Conservation (phyloP, 2,888 invertebrate species). For the Endotricha flammealis region DNA sequence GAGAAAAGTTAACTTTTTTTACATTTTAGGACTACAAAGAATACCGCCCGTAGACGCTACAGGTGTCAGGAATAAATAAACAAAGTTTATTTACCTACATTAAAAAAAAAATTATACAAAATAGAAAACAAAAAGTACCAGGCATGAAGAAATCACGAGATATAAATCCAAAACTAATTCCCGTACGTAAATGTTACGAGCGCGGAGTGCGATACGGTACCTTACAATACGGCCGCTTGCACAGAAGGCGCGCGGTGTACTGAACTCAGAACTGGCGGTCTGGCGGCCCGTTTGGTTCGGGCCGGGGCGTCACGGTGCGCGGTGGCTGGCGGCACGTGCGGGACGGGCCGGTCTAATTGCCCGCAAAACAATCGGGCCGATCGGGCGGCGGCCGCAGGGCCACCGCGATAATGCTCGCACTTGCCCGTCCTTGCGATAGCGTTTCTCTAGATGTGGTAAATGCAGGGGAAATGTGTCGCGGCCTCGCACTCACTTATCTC, state of each 20-base stretch:
- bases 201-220: slow-evolving; percentile 24
- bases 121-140: slow-evolving; percentile 35
- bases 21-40: too few relatives aligned
- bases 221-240: slow-evolving; percentile 58
- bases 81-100: slow-evolving; percentile 12
- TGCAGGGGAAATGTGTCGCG: too few relatives aligned
- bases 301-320: slow-evolving; percentile 23
- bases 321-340: slow-evolving; percentile 57
- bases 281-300: slow-evolving; percentile 9
- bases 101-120: slow-evolving; percentile 12
- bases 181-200: slow-evolving; percentile 32
- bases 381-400: slow-evolving; percentile 36
- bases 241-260: slow-evolving; percentile 68
- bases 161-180: slow-evolving; percentile 23
- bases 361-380: slow-evolving; percentile 72
- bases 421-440: slow-evolving; percentile 46
- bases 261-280: slow-evolving; percentile 32
- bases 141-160: slow-evolving; percentile 21
- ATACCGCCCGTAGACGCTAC: too few relatives aligned
- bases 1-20: too few relatives aligned
- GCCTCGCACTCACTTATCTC: too few relatives aligned
- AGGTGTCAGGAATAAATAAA: slow-evolving; percentile 19
- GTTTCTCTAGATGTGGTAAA: slow-evolving; percentile 32
- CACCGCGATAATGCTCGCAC: slow-evolving; percentile 44
- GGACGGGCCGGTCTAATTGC: slow-evolving; percentile 61